Percentiles rank a stretch among this genome's conserved stretches.
phyloP scores from a whole-genome alignment of 2,113 vertebrate genomes.

The Proteles cristata region DNA sequence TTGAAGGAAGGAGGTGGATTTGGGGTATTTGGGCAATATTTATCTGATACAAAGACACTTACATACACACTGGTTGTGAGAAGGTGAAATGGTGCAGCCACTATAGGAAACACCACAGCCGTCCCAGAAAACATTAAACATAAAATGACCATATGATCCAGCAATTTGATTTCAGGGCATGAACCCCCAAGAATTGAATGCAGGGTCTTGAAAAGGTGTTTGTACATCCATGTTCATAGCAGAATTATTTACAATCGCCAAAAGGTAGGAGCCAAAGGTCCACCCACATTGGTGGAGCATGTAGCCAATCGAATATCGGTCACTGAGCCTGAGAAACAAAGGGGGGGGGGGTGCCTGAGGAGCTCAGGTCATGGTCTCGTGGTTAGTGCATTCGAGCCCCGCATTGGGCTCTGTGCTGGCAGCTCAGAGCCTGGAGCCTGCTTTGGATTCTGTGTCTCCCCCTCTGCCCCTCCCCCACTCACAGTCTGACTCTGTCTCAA shows the following conservation, averaged over 20 bases:
- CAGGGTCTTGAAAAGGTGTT: not conserved
- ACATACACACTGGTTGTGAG: too few relatives aligned
- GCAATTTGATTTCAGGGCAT: too few relatives aligned
- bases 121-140: not conserved
- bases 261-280: not conserved
- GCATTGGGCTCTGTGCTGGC: too few relatives aligned
- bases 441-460: too few relatives aligned
- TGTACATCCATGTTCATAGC: not conserved
- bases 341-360: not conserved
- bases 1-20: not conserved
- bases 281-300: not conserved
- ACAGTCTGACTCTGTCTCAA: too few relatives aligned
- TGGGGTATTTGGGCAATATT: not conserved
- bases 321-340: not conserved
- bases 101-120: too few relatives aligned
- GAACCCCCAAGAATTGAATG: not conserved
- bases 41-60: not conserved
- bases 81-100: not conserved
- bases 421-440: too few relatives aligned
- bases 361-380: too few relatives aligned
- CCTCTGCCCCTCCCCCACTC: too few relatives aligned
- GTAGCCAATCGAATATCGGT: too few relatives aligned
- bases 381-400: too few relatives aligned
- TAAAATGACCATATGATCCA: not conserved
- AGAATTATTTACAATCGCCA: not conserved